Evolutionary conservation across 2,888 invertebrate species (phyloP).

Genomic region (Lamellibrachia satsuma): DNA sequence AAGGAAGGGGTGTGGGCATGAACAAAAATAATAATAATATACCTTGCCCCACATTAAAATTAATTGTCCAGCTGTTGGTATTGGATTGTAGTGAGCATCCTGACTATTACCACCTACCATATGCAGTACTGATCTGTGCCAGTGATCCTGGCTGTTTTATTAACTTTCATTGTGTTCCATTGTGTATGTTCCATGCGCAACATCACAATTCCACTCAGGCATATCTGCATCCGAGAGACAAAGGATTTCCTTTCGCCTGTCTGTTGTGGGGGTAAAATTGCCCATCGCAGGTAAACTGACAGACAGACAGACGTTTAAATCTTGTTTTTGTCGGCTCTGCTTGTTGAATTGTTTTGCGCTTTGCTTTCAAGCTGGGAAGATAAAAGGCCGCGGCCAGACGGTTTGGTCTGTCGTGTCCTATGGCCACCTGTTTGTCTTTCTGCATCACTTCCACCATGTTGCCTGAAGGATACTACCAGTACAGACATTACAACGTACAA

Average conservation of each 20-base stretch:
- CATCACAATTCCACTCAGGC: slow-evolving; percentile 2
- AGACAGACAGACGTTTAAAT: not conserved
- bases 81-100: not conserved
- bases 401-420: not conserved
- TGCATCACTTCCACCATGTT: not conserved
- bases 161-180: not conserved
- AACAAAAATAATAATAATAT: not conserved
- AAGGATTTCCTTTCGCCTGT: not conserved
- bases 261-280: not conserved
- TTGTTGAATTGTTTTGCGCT: not conserved
- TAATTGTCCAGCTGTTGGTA: not conserved
- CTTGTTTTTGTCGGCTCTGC: not conserved
- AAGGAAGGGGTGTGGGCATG: not conserved
- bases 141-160: not conserved
- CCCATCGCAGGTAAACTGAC: too few relatives aligned
- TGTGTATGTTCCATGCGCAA: not conserved
- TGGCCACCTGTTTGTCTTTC: not conserved
- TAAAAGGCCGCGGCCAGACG: not conserved
- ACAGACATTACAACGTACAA: not conserved
- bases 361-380: not conserved
- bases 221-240: not conserved
- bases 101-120: not conserved
- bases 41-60: not conserved
- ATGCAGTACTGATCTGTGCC: not conserved
- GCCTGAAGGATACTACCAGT: not conserved